Base-by-base conservation (phyloP, 2,888 invertebrate species). In the Unio delphinus region DNA sequence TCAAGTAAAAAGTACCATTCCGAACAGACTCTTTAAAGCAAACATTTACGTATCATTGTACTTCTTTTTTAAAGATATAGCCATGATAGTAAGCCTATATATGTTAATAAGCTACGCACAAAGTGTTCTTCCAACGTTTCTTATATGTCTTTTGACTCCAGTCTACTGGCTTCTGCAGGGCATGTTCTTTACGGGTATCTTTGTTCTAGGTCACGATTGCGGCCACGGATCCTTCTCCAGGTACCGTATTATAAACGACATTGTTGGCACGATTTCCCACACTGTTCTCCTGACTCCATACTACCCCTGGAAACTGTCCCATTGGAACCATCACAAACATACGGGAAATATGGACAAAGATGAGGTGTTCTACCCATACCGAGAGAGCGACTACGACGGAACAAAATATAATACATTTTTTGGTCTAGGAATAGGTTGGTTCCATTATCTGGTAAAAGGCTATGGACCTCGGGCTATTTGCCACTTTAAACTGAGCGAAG, bases 311-410 rank as follows among this genome's bases (percentile, higher is more conserved):
- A 89, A 88, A 73, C 72, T 88, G 54, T 81, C 86, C 5, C 89
- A 89, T 71, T 72, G 77, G 59, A 77, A 83, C 56, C 89, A 89
- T 68, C 89, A 89, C 75, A 84, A 87, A 68, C 80, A 84, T 73
- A 88, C 85, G 17, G 85, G 84, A 28, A 88, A 89, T 75, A 81
- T 88, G 8, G 88, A 88, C 79, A 88, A 87, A 56, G 88, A 88
- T 57, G 88, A 86, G 58, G 86, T 87, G 23, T 89, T 87, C 74
- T 89, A 88, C 73, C 89, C 89, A 1, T 79, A 86, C 8, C 69
- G 83, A 20, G 71, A 82, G 56, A 70, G 68, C 26, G 30, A 80
- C 58, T 67, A 78, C 67, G 72, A 73, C 23, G 73, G 70, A 6
- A 74, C 69, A 18, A 34, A 56, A 4, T 69, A 78, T 30, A 20